Evolutionary conservation across 2,113 vertebrate species (phyloP), one percentile per base, ranked within the genome.

Genomic region (Rhabdomys dilectus): DNA sequence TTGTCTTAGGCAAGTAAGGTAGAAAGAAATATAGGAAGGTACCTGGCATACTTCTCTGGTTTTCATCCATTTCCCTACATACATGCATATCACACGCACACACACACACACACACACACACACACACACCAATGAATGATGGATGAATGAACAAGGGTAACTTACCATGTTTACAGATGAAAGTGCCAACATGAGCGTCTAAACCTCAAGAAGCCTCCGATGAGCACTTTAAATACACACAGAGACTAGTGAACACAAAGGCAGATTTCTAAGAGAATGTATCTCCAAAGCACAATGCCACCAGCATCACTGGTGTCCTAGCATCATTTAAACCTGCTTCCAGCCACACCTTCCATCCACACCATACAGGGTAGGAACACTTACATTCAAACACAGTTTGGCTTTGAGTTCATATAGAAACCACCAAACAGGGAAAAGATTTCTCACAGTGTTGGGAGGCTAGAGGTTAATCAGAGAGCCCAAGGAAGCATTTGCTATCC

Each of bases 361-460:
- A 51, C 10, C 62, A 94, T 66, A 77, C 22, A 81, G 36, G 24
- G 5, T 70, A 22, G 53, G 6, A 85, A 66, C 39, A 13, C 0
- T 68, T 70, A 29, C 19, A n/a, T 93, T 95, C 86, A 39, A 88
- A 92, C 7, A 45, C 56, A 64, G n/a, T 68, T 95, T 85, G 22
- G 21, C 39, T 93, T 76, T 91, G 42, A 76, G 81, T 88, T 88
- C 91, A 34, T 45, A 29, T 1, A 66, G 64, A 58, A 87, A 36
- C 17, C 17, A 72, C 17, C 3, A 78, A 85, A 73, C 21, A 68
- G 29, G 0, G 0, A 1, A 96, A 80, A 11, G 78, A 89, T 80
- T 96, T 36, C 31, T 68, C 42, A 64, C 78, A 16, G 78, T 42
- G 19, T 80, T 76, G 73, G 64, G 29, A 96, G 48, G 80, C 12